phyloP scores from a whole-genome alignment of 2,888 invertebrate genomes.

The Choristoneura rosaceana region DNA sequence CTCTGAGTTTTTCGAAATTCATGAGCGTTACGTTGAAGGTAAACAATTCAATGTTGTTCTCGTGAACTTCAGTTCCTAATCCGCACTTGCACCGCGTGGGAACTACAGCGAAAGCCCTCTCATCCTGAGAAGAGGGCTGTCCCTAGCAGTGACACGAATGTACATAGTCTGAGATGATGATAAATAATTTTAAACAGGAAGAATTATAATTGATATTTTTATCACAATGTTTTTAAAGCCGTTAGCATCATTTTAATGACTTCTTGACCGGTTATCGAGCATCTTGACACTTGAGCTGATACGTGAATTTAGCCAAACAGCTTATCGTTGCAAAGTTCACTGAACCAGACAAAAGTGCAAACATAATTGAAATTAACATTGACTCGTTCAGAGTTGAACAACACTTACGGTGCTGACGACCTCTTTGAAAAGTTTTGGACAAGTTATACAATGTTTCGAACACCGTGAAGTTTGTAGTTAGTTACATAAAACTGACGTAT shows the following conservation, averaged over 20 bases:
- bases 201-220: not conserved
- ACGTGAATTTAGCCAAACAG: slow-evolving; percentile 22
- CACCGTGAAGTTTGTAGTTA: no score
- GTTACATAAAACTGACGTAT: not conserved
- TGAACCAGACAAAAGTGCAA: slow-evolving; percentile 23
- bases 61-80: no score
- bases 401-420: slow-evolving; percentile 4
- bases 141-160: no score
- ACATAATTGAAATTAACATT: slow-evolving; percentile 26
- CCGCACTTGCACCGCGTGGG: no score
- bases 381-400: slow-evolving; percentile 18
- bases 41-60: no score
- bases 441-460: not conserved
- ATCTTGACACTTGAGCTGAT: slow-evolving; percentile 16
- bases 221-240: not conserved
- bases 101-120: no score
- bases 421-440: not conserved
- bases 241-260: slow-evolving; percentile 12
- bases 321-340: slow-evolving; percentile 29
- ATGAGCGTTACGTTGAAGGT: no score
- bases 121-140: no score
- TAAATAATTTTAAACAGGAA: not conserved
- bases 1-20: no score
- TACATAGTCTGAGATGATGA: no score
- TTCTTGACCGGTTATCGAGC: slow-evolving; percentile 30